phyloP scores from a whole-genome alignment of 2,888 invertebrate species.

The Bombylius major region DNA sequence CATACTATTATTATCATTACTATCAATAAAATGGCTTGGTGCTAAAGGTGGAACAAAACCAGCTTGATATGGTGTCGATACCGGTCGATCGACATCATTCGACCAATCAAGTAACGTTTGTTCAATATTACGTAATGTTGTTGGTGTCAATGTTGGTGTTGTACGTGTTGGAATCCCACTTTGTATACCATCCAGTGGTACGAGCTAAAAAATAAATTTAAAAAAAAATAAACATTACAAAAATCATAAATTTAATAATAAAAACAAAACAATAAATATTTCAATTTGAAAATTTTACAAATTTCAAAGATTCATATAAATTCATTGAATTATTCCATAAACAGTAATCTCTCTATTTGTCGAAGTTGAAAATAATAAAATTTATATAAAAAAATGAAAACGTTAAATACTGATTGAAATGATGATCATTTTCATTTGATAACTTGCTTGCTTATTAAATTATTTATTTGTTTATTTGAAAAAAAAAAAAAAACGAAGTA shows the following conservation, averaged over 20 bases:
- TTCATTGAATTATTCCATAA: too few relatives aligned
- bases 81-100: slow-evolving; percentile 57
- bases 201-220: slow-evolving; percentile 51
- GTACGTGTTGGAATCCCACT: slow-evolving; percentile 86
- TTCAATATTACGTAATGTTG: slow-evolving; percentile 82
- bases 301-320: background rate
- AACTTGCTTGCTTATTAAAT: too few relatives aligned
- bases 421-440: too few relatives aligned
- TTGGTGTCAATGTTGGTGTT: slow-evolving; percentile 88
- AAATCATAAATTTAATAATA: background rate
- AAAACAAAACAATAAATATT: background rate
- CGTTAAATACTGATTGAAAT: too few relatives aligned
- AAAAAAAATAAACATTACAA: background rate
- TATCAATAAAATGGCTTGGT: slow-evolving; percentile 28
- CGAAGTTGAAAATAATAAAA: too few relatives aligned
- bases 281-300: background rate
- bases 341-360: too few relatives aligned
- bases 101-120: slow-evolving; percentile 82
- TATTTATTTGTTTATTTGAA: too few relatives aligned
- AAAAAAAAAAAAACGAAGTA: too few relatives aligned
- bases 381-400: too few relatives aligned
- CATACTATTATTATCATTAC: slow-evolving; percentile 27
- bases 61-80: slow-evolving; percentile 70
- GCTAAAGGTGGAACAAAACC: slow-evolving; percentile 81
- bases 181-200: slow-evolving; percentile 71